Percentiles rank a stretch among this genome's conserved stretches.
phyloP scores from a whole-genome alignment of 2,888 invertebrate species.

The Anoncus sp. region DNA sequence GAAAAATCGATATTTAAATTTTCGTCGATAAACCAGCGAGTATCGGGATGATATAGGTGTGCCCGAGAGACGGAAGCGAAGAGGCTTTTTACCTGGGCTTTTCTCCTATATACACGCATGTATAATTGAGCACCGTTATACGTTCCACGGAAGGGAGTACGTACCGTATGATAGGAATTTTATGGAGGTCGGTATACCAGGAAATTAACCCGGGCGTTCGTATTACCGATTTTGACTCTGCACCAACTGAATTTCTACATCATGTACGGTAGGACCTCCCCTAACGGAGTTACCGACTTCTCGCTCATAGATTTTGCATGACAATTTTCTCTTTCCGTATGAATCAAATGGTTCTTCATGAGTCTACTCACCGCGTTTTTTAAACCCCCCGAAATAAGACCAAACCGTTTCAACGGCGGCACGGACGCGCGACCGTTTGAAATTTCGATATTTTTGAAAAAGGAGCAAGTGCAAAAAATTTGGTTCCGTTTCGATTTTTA shows the following conservation, averaged over 20 bases:
- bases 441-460: too few relatives aligned
- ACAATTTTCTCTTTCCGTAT: too few relatives aligned
- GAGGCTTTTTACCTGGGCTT: conserved; percentile 10
- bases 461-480: too few relatives aligned
- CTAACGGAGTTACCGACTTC: neutral
- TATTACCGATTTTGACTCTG: neutral
- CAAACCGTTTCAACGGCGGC: too few relatives aligned
- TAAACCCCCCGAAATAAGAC: too few relatives aligned
- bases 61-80: neutral
- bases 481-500: too few relatives aligned
- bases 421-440: too few relatives aligned
- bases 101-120: neutral
- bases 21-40: conserved; percentile 39
- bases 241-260: neutral
- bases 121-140: neutral
- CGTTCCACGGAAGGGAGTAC: neutral
- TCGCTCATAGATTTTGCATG: neutral
- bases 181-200: neutral
- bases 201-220: neutral
- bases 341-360: too few relatives aligned
- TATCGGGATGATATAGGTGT: conserved; percentile 17
- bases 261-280: neutral
- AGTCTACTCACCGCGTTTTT: too few relatives aligned
- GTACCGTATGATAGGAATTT: neutral
- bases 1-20: conserved; percentile 62